Evolutionary conservation across 2,888 invertebrate genomes (phyloP).

Genomic region (Eupithecia subumbrata): DNA sequence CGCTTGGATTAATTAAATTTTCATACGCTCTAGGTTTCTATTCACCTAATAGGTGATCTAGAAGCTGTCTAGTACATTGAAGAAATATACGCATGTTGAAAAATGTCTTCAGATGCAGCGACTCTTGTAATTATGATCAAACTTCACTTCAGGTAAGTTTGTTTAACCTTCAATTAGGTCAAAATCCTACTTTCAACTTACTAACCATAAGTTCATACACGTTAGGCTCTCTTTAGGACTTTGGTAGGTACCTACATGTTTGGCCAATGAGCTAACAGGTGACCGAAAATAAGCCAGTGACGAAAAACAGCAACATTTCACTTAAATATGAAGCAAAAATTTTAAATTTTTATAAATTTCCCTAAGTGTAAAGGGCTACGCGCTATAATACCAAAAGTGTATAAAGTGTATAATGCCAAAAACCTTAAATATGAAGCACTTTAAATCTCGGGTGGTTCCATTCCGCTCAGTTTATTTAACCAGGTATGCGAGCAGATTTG

Average conservation of each 20-base stretch:
- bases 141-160: no score
- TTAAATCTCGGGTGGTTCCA: background rate
- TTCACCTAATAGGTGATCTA: background rate
- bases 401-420: no score
- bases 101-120: no score
- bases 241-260: background rate
- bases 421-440: background rate
- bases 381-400: no score
- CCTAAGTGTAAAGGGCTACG: no score
- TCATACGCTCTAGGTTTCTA: background rate
- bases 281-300: background rate
- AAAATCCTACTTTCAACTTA: background rate
- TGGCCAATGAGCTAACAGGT: background rate
- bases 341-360: no score
- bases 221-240: background rate
- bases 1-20: constrained; percentile 1
- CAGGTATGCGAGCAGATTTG: background rate
- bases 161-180: no score
- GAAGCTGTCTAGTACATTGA: no score
- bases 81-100: no score
- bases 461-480: background rate
- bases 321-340: background rate
- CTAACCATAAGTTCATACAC: background rate
- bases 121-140: no score
- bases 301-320: background rate